These are phyloP conservation scores for Emys orbicularis DNA, from an alignment of 2,797 vertebrate species.

Conservation along the genomic window DNA sequence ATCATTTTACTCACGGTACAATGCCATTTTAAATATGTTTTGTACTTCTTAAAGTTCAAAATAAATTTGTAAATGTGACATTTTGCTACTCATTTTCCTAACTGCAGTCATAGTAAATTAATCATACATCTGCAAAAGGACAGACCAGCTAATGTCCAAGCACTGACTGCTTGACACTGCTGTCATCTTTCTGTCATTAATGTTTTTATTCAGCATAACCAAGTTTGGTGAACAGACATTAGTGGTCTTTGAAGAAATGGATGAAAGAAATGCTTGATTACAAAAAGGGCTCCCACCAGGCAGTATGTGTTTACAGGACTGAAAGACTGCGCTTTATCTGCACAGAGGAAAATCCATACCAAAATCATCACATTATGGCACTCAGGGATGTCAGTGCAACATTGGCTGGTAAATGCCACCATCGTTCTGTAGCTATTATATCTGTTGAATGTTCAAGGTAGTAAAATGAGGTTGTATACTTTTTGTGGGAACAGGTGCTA, in stretches of 20 bases:
- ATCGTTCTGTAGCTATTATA: background rate
- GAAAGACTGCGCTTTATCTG: background rate
- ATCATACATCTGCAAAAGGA: constrained; percentile 34
- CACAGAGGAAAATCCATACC: background rate
- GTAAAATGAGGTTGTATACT: background rate
- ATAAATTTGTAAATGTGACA: constrained; percentile 63
- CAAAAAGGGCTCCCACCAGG: background rate
- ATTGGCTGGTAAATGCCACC: background rate
- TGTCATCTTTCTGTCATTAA: constrained; percentile 38
- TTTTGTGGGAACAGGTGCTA: background rate
- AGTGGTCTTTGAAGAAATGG: background rate
- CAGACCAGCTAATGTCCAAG: constrained; percentile 27
- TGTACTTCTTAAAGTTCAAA: constrained; percentile 52
- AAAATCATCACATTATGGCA: background rate
- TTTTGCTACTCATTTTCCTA: constrained; percentile 49
- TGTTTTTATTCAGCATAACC: constrained; percentile 37
- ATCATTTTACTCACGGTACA: constrained; percentile 51
- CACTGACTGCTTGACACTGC: constrained; percentile 1
- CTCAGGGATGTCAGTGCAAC: background rate
- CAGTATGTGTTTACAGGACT: background rate
- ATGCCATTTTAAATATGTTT: constrained; percentile 56
- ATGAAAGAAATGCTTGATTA: background rate
- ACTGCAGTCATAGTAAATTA: constrained; percentile 56
- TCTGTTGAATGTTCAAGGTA: background rate
- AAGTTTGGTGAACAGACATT: background rate